Base-by-base conservation (phyloP, 2,113 vertebrate species). In the Lampris megalopsis region DNA sequence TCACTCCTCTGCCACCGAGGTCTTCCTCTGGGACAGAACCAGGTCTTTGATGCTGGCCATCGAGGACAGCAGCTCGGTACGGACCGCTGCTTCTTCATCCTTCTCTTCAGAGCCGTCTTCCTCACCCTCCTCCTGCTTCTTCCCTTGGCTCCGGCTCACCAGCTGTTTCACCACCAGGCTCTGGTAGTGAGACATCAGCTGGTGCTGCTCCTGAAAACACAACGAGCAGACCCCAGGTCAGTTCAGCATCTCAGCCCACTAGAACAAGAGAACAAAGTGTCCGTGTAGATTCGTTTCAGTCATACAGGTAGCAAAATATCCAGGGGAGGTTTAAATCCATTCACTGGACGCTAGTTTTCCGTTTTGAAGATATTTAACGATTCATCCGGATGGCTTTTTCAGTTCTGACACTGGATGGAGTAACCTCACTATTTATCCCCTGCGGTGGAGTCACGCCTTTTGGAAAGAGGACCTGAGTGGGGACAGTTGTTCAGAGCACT, bases 151-250 rank as follows among this genome's bases (percentile, higher is more conserved):
- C 60, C 96, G 95, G 73, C 80, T 94, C 56, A 97, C 91, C 88
- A 99, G 77, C 53, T 96, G 96, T 82, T 97, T 98, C 85, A 99
- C 97, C 80, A 99, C 98, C 90, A 99, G 93, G 60, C 93, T 89
- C 77, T 99, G 98, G 81, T 96, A 99, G 49, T 92, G 86, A 6
- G 94, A 89, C 84, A 99, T 88, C 68, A 97, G 92, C 37, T 92
- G 92, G 87, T 98, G 95, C 61, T 98, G 97, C 83, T 97, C 97
- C 98, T 99, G 81, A 59, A 36, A 75, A 73, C 58, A 63, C 43
- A 71, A 24, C 5, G 9, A 45, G 43, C 47, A 84, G 83, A 65
- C 35, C 64, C 53, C 42, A 77, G 11, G 24, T 48, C 9, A 50
- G 56, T 63, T 50, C 52, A 61, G 70, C 8, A 58, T 13, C 6